Evolutionary conservation across 2,797 vertebrate genomes (phyloP).

Genomic region (Smutsia temminckii): DNA sequence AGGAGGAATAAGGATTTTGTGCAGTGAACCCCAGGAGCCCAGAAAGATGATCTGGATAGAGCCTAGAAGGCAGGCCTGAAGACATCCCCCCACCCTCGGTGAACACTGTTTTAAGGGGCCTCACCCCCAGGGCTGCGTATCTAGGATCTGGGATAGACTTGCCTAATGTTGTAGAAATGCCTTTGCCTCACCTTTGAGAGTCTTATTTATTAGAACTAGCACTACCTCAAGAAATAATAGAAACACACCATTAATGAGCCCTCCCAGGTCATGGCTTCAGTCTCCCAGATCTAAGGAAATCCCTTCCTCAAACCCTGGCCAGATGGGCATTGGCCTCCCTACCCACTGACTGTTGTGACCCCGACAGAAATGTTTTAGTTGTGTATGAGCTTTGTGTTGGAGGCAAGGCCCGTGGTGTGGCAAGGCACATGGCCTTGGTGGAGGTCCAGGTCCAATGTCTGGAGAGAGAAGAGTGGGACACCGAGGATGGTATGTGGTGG

Average conservation of each 20-base stretch:
- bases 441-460: not conserved
- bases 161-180: not conserved
- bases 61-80: conserved; percentile 14
- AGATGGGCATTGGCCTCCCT: not conserved
- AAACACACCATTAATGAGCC: not conserved
- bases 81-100: not conserved
- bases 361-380: not conserved
- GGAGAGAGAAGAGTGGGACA: not conserved
- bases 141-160: not conserved
- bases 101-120: not conserved
- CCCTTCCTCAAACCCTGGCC: not conserved
- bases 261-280: not conserved
- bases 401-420: not conserved
- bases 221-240: not conserved
- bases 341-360: not conserved
- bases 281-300: not conserved
- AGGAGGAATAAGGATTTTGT: conserved; percentile 24
- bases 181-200: not conserved
- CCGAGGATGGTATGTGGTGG: not conserved
- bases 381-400: not conserved
- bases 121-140: not conserved
- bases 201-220: not conserved
- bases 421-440: not conserved
- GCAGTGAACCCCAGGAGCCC: not conserved
- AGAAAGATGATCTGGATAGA: not conserved